Percentiles rank a stretch among this genome's conserved stretches.
Evolutionary conservation across 2,888 invertebrate species (phyloP).

Genomic region (Aricia artaxerxes): DNA sequence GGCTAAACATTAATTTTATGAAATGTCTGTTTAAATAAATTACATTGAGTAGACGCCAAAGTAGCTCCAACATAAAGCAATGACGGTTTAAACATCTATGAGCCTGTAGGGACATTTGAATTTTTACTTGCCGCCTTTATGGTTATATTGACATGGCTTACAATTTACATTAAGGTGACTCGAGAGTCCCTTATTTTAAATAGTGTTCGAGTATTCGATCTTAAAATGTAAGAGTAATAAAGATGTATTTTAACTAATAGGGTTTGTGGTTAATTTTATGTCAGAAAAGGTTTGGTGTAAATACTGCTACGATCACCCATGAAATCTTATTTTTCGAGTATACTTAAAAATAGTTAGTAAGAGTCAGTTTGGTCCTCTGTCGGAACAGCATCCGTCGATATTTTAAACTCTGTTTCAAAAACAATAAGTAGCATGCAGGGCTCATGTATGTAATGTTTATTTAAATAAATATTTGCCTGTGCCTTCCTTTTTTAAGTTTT

Average conservation of each 20-base stretch:
- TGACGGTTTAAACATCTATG: too few species aligned
- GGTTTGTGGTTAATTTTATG: neutral
- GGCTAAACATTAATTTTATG: too few species aligned
- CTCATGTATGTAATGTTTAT: neutral
- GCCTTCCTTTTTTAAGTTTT: too few species aligned
- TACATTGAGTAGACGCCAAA: too few species aligned
- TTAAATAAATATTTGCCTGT: neutral
- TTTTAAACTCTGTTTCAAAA: constrained; percentile 7
- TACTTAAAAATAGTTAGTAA: constrained; percentile 12
- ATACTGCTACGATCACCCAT: neutral
- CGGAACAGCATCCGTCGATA: neutral
- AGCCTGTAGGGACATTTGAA: neutral
- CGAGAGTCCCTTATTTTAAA: neutral
- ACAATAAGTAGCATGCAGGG: neutral
- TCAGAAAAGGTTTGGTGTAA: neutral
- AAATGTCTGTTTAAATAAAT: too few species aligned
- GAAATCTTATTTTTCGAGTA: neutral
- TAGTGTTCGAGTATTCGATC: neutral
- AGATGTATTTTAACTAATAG: neutral
- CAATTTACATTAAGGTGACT: too few species aligned
- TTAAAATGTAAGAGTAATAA: neutral
- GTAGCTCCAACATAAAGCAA: too few species aligned
- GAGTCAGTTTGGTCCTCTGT: neutral
- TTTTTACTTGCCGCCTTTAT: neutral
- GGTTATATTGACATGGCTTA: neutral